Evolutionary conservation across 2,888 invertebrate genomes (phyloP).

Genomic region (Lumbricus terrestris): DNA sequence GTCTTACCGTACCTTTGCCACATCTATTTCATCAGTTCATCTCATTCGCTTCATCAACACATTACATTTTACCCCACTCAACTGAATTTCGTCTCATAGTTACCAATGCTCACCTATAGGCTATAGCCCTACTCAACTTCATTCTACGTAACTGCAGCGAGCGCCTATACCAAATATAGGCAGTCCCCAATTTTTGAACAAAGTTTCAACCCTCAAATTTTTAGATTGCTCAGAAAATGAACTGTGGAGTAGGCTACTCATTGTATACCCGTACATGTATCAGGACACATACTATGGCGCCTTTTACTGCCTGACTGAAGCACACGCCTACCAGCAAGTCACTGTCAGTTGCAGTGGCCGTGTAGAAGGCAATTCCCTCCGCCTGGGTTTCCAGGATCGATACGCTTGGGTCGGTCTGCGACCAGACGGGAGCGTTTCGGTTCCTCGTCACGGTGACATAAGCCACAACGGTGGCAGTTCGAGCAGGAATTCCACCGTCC

Average conservation of each 20-base stretch:
- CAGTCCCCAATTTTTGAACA: no score
- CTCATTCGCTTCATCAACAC: background rate
- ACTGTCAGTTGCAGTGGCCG: conserved; percentile 33
- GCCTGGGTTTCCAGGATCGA: conserved; percentile 37
- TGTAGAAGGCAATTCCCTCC: conserved; percentile 32
- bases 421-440: conserved; percentile 43
- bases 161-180: no score
- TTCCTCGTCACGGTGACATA: conserved; percentile 46
- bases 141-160: no score
- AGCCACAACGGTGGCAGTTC: conserved; percentile 37
- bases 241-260: no score
- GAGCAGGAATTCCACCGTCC: conserved; percentile 47
- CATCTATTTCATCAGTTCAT: background rate
- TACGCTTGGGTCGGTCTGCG: conserved; percentile 28
- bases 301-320: background rate
- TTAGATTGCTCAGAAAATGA: no score
- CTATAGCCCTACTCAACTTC: no score
- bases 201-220: no score
- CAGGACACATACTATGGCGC: no score
- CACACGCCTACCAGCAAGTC: conserved; percentile 22
- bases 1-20: background rate
- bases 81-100: no score
- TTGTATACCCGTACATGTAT: background rate
- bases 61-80: no score
- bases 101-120: no score